A percentile compares a stretch with the other conserved stretches of the same genome.
Evolutionary conservation across 1,140 invertebrate genomes (phyloP).

Genomic region (Glomeris maerens): DNA sequence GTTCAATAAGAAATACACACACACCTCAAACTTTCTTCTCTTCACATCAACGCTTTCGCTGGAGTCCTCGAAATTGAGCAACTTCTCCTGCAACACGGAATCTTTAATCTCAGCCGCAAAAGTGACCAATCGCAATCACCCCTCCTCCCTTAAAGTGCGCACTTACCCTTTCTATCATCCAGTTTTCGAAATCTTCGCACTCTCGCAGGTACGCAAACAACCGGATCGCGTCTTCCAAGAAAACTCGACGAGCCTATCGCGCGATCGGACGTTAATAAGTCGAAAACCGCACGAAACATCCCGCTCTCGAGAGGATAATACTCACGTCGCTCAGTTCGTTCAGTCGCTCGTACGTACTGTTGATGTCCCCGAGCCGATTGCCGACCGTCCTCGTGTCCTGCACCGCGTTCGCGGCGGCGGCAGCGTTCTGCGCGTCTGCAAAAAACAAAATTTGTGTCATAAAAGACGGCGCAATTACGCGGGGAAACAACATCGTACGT

Average conservation of each 20-base stretch:
- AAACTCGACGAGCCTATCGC: slow-evolving; percentile 45
- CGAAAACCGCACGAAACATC: slow-evolving; percentile 2
- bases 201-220: slow-evolving; percentile 91
- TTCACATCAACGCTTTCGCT: slow-evolving; percentile 83
- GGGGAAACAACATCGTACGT: too few species aligned
- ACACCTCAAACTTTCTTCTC: slow-evolving; percentile 81
- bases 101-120: neutral
- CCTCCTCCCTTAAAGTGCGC: neutral
- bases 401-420: too few species aligned
- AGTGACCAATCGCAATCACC: neutral
- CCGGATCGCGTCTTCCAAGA: slow-evolving; percentile 81
- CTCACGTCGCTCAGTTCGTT: too few species aligned
- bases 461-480: too few species aligned
- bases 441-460: too few species aligned
- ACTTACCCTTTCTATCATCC: slow-evolving; percentile 77
- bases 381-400: too few species aligned
- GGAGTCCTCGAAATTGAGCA: slow-evolving; percentile 67
- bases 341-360: too few species aligned
- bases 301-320: too few species aligned
- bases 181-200: slow-evolving; percentile 93
- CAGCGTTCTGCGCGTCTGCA: too few species aligned
- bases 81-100: slow-evolving; percentile 45
- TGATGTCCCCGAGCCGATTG: too few species aligned
- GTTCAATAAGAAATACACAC: slow-evolving; percentile 10
- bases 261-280: slow-evolving; percentile 8